Base-by-base conservation (phyloP, 2,113 vertebrate species). In the Callipepla californica region DNA sequence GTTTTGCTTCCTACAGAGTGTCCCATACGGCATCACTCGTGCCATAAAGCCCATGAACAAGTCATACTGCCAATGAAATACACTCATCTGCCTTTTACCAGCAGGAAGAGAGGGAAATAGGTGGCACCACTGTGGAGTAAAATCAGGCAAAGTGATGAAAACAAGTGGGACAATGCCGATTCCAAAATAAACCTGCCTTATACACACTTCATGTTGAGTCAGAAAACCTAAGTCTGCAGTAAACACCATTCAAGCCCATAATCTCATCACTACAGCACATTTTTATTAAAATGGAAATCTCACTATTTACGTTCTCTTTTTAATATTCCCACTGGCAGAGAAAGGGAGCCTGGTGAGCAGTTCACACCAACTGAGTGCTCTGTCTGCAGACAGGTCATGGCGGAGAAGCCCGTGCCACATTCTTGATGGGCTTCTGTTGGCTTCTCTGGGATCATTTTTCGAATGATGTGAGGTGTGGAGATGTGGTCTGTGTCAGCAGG, bases 261-360 rank as follows among this genome's bases (percentile, higher is more conserved):
- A 44, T 55, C 45, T 73, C 45, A 80, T 32, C 8, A 40, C 2
- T 2, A 80, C 48, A 87, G 32, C 57, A 83, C 10, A 67, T 63
- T 70, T 90, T 66, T 87, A 73, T 80, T 66, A 58, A 79, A 85
- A 53, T 53, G 40, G 57, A 78, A 89, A 87, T 63, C 57, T 91
- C 30, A 17, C 80, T 91, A 85, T 95, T 92, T 93, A 79, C 44
- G 72, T 75, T 84, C 38, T 40, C 0, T 51, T 87, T 81, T 69
- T 50, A 85, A 69, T 67, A 51, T 40, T 55, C 7, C 59, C 0
- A 5, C 62, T 63, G 55, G 51, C 66, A 81, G 70, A 22, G 87
- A 73, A 91, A 87, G 51, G 68, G 83, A 57, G 4, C 66, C 68
- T 61, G 65, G 28, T 65, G 62, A 75, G 44, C 40, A 68, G 70